Evolutionary conservation across 1,140 invertebrate genomes (phyloP), one percentile per base, ranked within the genome.

Genomic region (Neotoxoptera formosana): DNA sequence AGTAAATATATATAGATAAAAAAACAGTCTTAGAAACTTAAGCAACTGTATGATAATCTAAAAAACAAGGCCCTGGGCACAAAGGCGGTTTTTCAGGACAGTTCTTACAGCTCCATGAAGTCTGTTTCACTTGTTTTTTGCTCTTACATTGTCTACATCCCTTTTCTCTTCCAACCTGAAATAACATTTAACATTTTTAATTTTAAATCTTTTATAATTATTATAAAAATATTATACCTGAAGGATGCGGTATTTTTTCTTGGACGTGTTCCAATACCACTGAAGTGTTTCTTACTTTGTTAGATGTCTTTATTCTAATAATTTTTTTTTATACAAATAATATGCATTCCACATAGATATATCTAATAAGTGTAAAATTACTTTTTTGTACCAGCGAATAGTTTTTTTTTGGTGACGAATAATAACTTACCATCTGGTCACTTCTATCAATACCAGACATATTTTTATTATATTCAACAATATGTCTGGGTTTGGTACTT

Each of bases 361-460:
- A 88, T 88, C n/a, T 34, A 88, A 30, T n/a, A 88, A 34, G n/a
- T 88, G 87, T 53, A 88, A 88, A 51, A 88, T 34, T n/a, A 88
- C 87, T 88, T 88, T 88, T 88, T 88, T 88, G 47, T 88, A 88
- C 87, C 87, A 88, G 45, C 48, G 8, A 48, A 53, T 53, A 25
- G 87, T 51, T 88, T 88, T 53, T 53, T 47, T 34, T 48, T 45
- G 48, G 87, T 30, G 47, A 88, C 34, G 87, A 88, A 51, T 51
- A 88, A 88, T 88, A 88, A 51, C 87, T 88, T 88, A 88, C n/a
- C 87, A 88, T 88, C 11, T 53, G 87, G 87, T 88, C 87, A 53
- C 87, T n/a, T n/a, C 87, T 48, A 53, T 88, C 30, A 51, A 88
- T 53, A n/a, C 87, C 48, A 34, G 25, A 51, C 87, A 88, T 88